Evolutionary conservation across 1,140 invertebrate genomes (phyloP).

Genomic region (Probaryconus sp.): DNA sequence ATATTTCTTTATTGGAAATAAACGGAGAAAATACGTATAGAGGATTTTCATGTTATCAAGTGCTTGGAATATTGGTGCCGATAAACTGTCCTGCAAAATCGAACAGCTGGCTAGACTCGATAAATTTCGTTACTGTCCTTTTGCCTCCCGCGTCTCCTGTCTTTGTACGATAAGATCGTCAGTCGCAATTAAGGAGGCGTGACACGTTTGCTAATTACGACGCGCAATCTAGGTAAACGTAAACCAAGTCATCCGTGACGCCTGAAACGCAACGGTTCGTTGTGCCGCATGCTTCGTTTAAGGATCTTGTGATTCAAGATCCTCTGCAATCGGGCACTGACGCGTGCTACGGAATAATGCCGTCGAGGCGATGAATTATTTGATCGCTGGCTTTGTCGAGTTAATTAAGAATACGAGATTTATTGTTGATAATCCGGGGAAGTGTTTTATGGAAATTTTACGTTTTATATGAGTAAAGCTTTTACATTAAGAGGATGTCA

Average conservation of each 20-base stretch:
- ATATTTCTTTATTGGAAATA: too few relatives aligned
- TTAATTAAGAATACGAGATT: slow-evolving; percentile 51
- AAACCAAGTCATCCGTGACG: slow-evolving; percentile 48
- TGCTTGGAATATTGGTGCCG: not conserved
- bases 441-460: slow-evolving; percentile 21
- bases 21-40: too few relatives aligned
- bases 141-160: slow-evolving; percentile 2
- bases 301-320: slow-evolving; percentile 34
- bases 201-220: slow-evolving; percentile 62
- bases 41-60: too few relatives aligned
- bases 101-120: slow-evolving; percentile 36
- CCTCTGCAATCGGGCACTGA: slow-evolving; percentile 1
- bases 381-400: slow-evolving; percentile 32
- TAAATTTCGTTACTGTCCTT: slow-evolving; percentile 47
- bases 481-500: too few relatives aligned
- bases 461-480: not conserved
- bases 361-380: slow-evolving; percentile 13
- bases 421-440: slow-evolving; percentile 28
- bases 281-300: slow-evolving; percentile 21
- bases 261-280: slow-evolving; percentile 17
- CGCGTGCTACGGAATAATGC: slow-evolving; percentile 40
- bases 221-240: slow-evolving; percentile 52
- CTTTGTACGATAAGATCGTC: slow-evolving; percentile 58
- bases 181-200: slow-evolving; percentile 58
- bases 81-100: slow-evolving; percentile 44